These are phyloP conservation scores for Boleophthalmus pectinirostris DNA, from an alignment of 2,113 vertebrate genomes.

Conservation along the genomic window DNA sequence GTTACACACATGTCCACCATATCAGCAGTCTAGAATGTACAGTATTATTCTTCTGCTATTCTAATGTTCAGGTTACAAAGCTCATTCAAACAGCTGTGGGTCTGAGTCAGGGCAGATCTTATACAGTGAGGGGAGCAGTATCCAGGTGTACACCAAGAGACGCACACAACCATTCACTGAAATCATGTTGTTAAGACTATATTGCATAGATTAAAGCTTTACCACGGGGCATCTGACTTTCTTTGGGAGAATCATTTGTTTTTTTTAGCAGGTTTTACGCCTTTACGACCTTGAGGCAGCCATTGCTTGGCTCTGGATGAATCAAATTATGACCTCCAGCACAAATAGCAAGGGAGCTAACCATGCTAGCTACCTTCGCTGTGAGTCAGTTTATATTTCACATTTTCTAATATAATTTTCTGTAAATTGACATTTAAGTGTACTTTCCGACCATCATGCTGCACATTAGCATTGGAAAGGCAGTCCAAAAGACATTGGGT, in stretches of 20 bases:
- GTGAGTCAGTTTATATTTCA: neutral
- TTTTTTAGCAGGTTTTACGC: neutral
- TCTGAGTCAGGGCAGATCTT: too few relatives aligned
- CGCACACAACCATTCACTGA: too few relatives aligned
- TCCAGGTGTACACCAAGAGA: neutral
- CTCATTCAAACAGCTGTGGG: too few relatives aligned
- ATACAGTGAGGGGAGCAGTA: neutral
- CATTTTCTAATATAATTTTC: neutral
- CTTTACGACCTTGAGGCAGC: neutral
- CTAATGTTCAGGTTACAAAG: neutral
- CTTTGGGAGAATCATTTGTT: neutral
- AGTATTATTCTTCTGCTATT: neutral
- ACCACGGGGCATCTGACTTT: neutral
- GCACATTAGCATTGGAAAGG: conserved; percentile 27
- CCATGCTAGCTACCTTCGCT: neutral
- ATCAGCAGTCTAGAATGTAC: too few relatives aligned
- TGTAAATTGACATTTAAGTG: neutral
- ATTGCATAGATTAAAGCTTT: neutral
- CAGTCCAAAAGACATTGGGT: conserved; percentile 51
- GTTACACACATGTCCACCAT: too few relatives aligned
- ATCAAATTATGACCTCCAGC: neutral
- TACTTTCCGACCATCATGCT: neutral
- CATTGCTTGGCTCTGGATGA: neutral
- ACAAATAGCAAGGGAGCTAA: neutral
- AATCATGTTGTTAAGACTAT: neutral